These are phyloP conservation scores for Pleuronectes platessa DNA, from an alignment of 2,113 vertebrate species.

Conservation along the genomic window DNA sequence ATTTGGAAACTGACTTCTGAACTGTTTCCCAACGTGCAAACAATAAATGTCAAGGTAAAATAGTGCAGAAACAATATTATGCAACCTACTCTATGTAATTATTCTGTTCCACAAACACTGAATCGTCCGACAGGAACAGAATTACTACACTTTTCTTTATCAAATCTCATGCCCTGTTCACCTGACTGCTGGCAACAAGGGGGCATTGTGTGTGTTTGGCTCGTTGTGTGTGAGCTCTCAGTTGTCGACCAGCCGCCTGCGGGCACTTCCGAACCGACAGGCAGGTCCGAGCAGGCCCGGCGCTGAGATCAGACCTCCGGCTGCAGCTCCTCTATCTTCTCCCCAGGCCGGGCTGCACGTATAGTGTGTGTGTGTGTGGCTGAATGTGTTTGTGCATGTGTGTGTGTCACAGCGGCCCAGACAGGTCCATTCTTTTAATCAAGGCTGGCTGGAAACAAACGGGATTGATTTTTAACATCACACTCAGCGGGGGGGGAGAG, in stretches of 20 bases:
- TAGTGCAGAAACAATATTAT: no score
- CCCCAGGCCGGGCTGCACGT: constrained; percentile 13
- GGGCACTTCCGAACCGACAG: constrained; percentile 32
- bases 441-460: constrained; percentile 43
- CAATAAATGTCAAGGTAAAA: no score
- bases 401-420: constrained; percentile 21
- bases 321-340: constrained; percentile 41
- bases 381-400: constrained; percentile 4
- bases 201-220: constrained; percentile 1
- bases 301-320: constrained; percentile 39
- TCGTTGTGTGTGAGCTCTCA: constrained; percentile 13
- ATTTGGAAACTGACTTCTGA: no score
- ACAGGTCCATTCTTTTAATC: constrained; percentile 59
- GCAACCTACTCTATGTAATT: not conserved
- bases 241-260: constrained; percentile 21
- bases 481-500: not conserved
- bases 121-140: not conserved
- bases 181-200: constrained; percentile 27
- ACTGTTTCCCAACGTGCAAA: no score
- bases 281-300: constrained; percentile 49
- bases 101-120: not conserved
- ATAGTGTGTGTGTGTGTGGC: not conserved
- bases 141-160: constrained; percentile 7
- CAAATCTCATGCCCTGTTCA: constrained; percentile 22
- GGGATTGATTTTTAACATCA: constrained; percentile 29